Percentiles rank a stretch among this genome's conserved stretches.
Conservation (phyloP, 1,140 invertebrate species). For the Temnothorax curvispinosus region DNA sequence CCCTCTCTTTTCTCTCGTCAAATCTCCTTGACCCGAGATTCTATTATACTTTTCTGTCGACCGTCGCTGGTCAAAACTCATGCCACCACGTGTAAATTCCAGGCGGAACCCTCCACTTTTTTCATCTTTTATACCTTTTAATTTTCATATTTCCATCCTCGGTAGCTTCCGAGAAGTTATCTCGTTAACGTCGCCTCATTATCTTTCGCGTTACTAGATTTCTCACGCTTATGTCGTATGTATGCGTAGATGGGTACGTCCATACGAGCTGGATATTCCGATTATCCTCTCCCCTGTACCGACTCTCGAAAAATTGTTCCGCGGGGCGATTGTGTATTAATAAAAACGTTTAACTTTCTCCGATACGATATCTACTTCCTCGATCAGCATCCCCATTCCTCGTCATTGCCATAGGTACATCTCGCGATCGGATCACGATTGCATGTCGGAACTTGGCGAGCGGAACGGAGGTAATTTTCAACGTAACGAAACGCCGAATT, state of each 20-base stretch:
- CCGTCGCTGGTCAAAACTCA: neutral
- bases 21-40: neutral
- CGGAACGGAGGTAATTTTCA: constrained; percentile 51
- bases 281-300: neutral
- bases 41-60: constrained; percentile 17
- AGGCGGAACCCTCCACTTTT: neutral
- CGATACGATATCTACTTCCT: neutral
- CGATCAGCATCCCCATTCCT: too few species aligned
- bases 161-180: constrained; percentile 9
- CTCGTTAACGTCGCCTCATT: constrained; percentile 14
- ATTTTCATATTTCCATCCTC: neutral
- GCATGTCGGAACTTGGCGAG: neutral
- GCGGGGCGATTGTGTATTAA: neutral
- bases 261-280: neutral
- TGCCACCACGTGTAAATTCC: neutral
- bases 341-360: neutral
- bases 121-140: neutral
- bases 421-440: neutral
- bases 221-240: neutral
- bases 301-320: neutral
- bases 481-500: constrained; percentile 69
- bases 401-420: neutral
- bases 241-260: neutral
- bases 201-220: neutral
- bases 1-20: neutral